Evolutionary conservation across 53 echinoderm and acorn worm species (phyloP).

Genomic region (Mesocentrotus franciscanus): DNA sequence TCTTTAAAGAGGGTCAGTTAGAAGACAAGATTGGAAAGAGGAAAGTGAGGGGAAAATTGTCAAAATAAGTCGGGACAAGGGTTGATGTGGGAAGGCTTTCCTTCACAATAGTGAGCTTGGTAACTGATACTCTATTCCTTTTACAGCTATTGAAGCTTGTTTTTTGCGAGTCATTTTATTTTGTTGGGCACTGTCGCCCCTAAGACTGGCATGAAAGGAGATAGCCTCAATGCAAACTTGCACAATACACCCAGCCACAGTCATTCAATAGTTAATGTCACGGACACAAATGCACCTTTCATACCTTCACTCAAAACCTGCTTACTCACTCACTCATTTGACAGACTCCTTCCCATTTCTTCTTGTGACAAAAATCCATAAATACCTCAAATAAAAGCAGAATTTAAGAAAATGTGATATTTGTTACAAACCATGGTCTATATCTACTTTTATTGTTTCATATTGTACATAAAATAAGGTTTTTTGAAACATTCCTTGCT

Average conservation of each 20-base stretch:
- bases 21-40: background rate
- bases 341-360: background rate
- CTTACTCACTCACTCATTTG: background rate
- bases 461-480: too few species aligned
- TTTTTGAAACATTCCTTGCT: too few species aligned
- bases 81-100: background rate
- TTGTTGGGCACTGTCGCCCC: background rate
- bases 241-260: slow-evolving; percentile 10
- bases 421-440: background rate
- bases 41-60: slow-evolving; percentile 34
- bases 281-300: background rate
- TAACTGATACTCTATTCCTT: slow-evolving; percentile 55
- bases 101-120: slow-evolving; percentile 15
- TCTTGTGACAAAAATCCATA: background rate
- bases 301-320: background rate
- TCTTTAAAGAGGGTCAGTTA: background rate
- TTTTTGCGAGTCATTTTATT: slow-evolving; percentile 36
- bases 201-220: background rate
- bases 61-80: slow-evolving; percentile 29
- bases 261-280: background rate
- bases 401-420: background rate
- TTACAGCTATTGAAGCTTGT: slow-evolving; percentile 20
- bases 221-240: slow-evolving; percentile 32
- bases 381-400: background rate
- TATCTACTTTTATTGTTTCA: too few species aligned